phyloP scores from a whole-genome alignment of 2,113 vertebrate genomes.

The Loxodonta africana region DNA sequence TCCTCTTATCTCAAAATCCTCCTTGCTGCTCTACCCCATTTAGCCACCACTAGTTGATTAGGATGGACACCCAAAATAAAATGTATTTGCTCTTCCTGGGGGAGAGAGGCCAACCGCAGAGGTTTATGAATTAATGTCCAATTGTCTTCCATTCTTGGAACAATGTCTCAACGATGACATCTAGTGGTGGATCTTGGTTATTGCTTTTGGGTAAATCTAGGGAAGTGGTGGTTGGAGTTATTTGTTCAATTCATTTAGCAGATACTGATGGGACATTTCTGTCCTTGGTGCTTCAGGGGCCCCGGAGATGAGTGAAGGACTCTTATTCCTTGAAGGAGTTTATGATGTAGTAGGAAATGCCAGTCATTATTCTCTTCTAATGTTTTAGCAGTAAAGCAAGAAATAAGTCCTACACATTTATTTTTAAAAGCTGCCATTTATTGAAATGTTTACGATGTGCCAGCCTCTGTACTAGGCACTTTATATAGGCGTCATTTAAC shows the following conservation, averaged over 20 bases:
- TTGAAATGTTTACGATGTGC: neutral
- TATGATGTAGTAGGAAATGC: neutral
- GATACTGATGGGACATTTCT: neutral
- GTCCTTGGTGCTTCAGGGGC: neutral
- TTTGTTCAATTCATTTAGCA: neutral
- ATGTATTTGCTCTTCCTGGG: neutral
- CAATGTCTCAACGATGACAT: slow-evolving; percentile 64
- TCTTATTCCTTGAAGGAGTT: neutral
- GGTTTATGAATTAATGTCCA: neutral
- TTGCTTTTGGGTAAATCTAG: neutral
- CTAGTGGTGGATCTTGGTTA: slow-evolving; percentile 53
- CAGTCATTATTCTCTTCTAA: neutral
- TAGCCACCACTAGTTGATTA: neutral
- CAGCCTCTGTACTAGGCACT: neutral
- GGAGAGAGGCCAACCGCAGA: neutral
- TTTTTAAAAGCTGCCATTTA: neutral
- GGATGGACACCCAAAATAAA: neutral
- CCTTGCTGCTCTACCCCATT: neutral
- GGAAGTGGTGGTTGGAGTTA: neutral
- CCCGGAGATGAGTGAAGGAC: neutral
- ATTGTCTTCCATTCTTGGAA: neutral
- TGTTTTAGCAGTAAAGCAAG: neutral
- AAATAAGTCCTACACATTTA: neutral
- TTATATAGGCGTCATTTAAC: neutral
- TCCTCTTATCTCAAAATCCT: neutral